Conservation (phyloP, 2,113 vertebrate species). For the Rhizomys pruinosus region DNA sequence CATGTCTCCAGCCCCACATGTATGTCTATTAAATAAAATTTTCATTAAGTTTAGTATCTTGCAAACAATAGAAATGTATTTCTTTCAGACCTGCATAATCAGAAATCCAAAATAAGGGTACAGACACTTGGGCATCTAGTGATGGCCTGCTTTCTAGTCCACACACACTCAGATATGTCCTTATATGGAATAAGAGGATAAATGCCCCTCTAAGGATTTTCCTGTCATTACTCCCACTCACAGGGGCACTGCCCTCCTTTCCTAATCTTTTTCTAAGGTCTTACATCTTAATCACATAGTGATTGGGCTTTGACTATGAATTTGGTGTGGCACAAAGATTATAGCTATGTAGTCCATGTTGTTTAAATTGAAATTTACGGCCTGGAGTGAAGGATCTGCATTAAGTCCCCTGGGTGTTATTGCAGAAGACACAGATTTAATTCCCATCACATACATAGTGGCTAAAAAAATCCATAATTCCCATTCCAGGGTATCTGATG, state of each 20-base stretch:
- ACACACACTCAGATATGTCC: no score
- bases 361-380: not conserved
- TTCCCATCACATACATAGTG: no score
- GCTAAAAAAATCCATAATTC: no score
- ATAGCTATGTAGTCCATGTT: not conserved
- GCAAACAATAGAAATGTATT: not conserved
- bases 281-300: not conserved
- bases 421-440: no score
- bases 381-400: no score
- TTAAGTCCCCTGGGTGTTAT: no score
- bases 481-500: no score
- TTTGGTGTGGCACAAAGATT: accelerated
- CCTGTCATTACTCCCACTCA: not conserved
- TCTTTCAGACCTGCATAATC: not conserved
- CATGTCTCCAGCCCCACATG: no score
- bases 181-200: not conserved
- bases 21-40: no score
- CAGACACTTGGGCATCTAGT: not conserved
- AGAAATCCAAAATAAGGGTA: not conserved
- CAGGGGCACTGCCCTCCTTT: no score
- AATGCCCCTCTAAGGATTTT: not conserved
- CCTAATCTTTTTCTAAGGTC: not conserved
- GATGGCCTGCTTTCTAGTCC: not conserved
- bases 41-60: no score
- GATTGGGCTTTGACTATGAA: no score